phyloP scores from a whole-genome alignment of 2,888 invertebrate genomes.

The Polylopha cassiicola region DNA sequence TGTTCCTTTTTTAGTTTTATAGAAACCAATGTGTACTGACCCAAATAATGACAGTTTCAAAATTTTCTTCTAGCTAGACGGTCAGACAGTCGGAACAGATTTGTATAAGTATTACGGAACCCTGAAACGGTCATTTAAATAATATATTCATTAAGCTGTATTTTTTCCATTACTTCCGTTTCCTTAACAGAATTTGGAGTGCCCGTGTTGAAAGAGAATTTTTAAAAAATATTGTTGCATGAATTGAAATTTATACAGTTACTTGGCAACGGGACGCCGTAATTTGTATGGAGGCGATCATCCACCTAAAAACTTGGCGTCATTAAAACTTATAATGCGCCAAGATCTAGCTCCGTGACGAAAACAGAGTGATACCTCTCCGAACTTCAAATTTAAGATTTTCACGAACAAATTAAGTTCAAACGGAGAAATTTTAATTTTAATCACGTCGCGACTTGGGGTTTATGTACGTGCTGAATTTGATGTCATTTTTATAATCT shows the following conservation, averaged over 20 bases:
- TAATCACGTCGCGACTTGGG: constrained; percentile 14
- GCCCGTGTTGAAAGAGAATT: constrained; percentile 36
- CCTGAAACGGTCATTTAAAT: constrained; percentile 40
- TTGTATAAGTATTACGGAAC: constrained; percentile 22
- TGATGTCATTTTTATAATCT: constrained; percentile 4
- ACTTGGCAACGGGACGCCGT: constrained; percentile 32
- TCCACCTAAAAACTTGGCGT: constrained; percentile 39
- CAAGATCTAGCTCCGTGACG: constrained; percentile 29
- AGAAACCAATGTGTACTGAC: too few relatives aligned
- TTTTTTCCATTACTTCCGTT: constrained; percentile 41
- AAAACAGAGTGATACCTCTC: constrained; percentile 27
- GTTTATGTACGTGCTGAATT: constrained; percentile 16
- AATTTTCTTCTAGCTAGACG: too few relatives aligned
- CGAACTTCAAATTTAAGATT: constrained; percentile 9
- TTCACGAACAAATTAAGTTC: constrained; percentile 7
- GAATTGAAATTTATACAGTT: constrained; percentile 35
- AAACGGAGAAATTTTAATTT: constrained; percentile 16
- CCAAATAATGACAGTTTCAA: neutral
- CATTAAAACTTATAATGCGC: constrained; percentile 46
- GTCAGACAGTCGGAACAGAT: too few relatives aligned
- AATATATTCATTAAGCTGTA: constrained; percentile 48
- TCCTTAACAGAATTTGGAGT: constrained; percentile 30
- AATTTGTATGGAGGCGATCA: constrained; percentile 48
- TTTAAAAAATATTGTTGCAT: constrained; percentile 33
- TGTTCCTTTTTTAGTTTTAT: too few relatives aligned